Evolutionary conservation across 2,797 vertebrate genomes (phyloP).

Genomic region (Acanthurus tractus): DNA sequence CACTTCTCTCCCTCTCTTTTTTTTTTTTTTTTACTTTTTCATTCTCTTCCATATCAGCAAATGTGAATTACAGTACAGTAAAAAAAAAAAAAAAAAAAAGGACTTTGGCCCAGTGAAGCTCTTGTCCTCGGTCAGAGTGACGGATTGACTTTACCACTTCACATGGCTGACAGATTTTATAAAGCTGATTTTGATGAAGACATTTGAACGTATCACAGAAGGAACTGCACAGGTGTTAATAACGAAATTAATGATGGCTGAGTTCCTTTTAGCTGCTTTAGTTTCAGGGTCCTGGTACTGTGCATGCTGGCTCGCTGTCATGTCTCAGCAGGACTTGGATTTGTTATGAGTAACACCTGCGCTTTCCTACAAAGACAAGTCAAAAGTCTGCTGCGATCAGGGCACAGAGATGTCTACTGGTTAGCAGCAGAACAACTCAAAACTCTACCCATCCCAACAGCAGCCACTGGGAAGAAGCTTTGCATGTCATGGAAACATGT

Average conservation of each 20-base stretch:
- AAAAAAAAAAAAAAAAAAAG: not conserved
- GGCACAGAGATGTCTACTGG: too few species aligned
- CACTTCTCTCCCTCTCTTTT: conserved; percentile 50
- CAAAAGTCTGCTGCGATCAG: too few species aligned
- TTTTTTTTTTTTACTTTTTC: conserved; percentile 32
- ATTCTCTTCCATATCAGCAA: conserved; percentile 43
- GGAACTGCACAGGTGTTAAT: conserved; percentile 10
- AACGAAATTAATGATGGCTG: conserved; percentile 2
- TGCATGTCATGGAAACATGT: not conserved
- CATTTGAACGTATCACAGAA: not conserved
- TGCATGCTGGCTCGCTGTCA: conserved; percentile 4
- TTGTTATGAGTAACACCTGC: too few species aligned
- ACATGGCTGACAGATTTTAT: not conserved
- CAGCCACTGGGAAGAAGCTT: not conserved
- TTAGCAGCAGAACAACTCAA: too few species aligned
- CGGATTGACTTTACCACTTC: not conserved
- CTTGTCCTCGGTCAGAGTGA: not conserved
- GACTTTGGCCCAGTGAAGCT: not conserved
- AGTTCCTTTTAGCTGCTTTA: conserved; percentile 9
- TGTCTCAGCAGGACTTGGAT: not conserved
- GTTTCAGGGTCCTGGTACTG: not conserved
- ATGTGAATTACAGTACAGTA: conserved; percentile 29
- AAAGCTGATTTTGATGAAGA: not conserved
- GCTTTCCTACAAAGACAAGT: too few species aligned
- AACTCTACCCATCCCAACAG: not conserved